These are phyloP conservation scores for Venustaconcha ellipsiformis DNA, from an alignment of 1,140 invertebrate genomes.

Conservation along the genomic window DNA sequence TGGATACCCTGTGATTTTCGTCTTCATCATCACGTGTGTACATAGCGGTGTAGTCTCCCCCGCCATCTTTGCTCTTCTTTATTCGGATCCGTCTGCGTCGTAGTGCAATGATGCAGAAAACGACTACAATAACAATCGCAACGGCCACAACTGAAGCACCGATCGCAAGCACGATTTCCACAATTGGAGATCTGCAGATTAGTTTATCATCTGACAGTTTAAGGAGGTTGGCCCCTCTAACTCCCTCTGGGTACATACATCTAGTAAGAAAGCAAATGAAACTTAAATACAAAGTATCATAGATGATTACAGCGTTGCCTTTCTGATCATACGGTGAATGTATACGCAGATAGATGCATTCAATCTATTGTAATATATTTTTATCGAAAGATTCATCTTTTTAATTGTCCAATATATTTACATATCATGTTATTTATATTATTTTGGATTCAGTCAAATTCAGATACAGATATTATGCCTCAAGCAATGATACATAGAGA, in stretches of 20 bases:
- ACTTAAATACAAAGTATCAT: neutral
- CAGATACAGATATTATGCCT: too few species aligned
- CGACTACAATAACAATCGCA: neutral
- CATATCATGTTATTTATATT: neutral
- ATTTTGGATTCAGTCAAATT: too few species aligned
- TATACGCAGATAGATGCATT: neutral
- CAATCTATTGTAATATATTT: neutral
- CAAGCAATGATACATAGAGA: too few species aligned
- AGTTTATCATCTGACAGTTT: constrained; percentile 11
- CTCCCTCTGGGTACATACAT: constrained; percentile 3
- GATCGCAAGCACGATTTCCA: neutral
- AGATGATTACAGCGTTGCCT: constrained; percentile 4
- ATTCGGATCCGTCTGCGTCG: neutral
- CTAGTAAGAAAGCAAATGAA: neutral
- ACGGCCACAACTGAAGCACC: neutral
- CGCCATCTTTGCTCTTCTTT: neutral
- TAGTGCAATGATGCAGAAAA: constrained; percentile 5
- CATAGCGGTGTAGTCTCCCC: constrained; percentile 24
- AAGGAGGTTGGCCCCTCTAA: constrained; percentile 3
- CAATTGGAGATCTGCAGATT: neutral
- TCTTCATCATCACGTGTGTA: constrained; percentile 25
- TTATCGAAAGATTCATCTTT: neutral
- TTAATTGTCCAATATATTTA: neutral
- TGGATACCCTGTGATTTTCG: constrained; percentile 2
- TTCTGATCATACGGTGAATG: neutral